Conservation (phyloP, 2,888 invertebrate genomes). For the Myathropa florea region DNA sequence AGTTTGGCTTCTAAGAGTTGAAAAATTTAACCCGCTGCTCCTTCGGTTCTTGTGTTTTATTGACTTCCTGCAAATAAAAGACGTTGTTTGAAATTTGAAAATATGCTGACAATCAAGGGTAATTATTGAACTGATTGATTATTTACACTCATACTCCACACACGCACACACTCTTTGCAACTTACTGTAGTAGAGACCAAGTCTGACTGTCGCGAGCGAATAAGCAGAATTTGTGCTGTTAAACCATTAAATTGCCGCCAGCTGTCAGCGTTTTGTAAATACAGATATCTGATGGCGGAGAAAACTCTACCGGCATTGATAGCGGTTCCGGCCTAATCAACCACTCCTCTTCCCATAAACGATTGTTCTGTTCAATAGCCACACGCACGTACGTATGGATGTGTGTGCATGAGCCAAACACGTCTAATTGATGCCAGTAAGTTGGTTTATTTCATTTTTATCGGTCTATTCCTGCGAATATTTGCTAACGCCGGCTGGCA, state of each 20-base stretch:
- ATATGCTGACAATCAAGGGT: background rate
- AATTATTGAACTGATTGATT: background rate
- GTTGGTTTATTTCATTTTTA: conserved; percentile 20
- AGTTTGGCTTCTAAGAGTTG: conserved; percentile 73
- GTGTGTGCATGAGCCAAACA: background rate
- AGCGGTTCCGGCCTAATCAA: conserved; percentile 33
- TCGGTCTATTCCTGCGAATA: background rate
- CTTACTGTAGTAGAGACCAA: background rate
- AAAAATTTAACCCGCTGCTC: conserved; percentile 52
- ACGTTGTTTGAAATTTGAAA: background rate
- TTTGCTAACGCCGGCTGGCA: conserved; percentile 2
- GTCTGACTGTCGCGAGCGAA: background rate
- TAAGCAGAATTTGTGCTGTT: conserved; percentile 20
- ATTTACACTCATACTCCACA: background rate
- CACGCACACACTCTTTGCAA: background rate
- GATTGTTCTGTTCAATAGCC: background rate
- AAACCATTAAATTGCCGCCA: conserved; percentile 33
- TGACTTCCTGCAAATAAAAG: conserved; percentile 75
- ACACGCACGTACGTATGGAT: background rate
- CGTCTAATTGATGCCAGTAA: background rate
- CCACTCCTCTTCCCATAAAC: background rate
- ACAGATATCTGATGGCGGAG: conserved; percentile 33
- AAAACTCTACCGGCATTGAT: background rate
- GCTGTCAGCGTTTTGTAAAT: conserved; percentile 42
- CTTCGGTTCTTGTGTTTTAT: conserved; percentile 79